Base-by-base conservation (phyloP, 2,888 invertebrate genomes). In the Carcina quercana region DNA sequence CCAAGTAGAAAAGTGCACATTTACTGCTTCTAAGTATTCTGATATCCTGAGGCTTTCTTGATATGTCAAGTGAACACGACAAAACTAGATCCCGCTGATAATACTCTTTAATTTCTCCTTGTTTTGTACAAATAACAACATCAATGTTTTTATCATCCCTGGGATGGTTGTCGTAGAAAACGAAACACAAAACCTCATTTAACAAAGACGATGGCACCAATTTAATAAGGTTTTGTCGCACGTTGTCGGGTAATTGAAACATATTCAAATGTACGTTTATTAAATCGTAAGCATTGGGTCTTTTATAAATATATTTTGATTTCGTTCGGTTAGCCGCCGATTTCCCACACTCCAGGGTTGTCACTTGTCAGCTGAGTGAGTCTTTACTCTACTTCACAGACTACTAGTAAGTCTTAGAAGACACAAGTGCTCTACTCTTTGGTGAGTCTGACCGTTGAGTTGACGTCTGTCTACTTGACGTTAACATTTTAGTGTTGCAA, bases 141-240 rank as follows among this genome's bases (percentile, higher is more conserved):
- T 83, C 82, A 34, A 74, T 50, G 7, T 35, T 37, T 29, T 50
- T 66, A 5, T 38, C 28, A 32, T 66, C 66, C 32, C 45, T 50
- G 4, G 82, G 80, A 42, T 82, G 75, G 21, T 68, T 42, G 39
- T 82, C 80, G 40, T 71, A 72, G 13, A 79, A 66, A 1, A 57
- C 59, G 39, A 67, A 82, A 53, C 75, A 68, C 17, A 45, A 28
- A 4, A 72, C 53, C 11, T 72, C 63, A 15, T 54, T 54, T 6
- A 66, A 3, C 20, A 70, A 30, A 10, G 66, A 54, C 7, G 53
- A 40, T 6, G 80, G 79, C 20, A 82, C 41, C 24, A 70, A 40
- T 29, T 52, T 63, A 5, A 40, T 10, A 13, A 80, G 13, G 29
- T 61, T 58, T 39, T 59, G 50, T 0, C 46, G 50, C 6, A 69